Evolutionary conservation across 2,888 invertebrate species (phyloP).

Genomic region (Ellobium chinense): DNA sequence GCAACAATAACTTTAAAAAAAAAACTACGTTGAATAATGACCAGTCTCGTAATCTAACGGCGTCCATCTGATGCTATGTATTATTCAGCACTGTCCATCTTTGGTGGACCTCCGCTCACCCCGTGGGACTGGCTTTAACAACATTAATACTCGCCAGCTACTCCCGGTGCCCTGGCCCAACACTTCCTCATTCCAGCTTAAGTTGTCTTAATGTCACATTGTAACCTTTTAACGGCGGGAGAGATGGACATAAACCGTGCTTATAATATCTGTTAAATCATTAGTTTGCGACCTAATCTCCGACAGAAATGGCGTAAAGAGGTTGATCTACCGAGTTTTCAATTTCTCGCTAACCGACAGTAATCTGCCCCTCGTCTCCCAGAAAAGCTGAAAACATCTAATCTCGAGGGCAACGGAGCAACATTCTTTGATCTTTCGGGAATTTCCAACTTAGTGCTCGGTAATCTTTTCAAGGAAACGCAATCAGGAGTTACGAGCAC

Average conservation of each 20-base stretch:
- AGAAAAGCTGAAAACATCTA: not conserved
- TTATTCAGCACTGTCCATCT: slow-evolving; percentile 40
- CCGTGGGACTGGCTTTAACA: slow-evolving; percentile 21
- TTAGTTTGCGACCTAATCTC: slow-evolving; percentile 7
- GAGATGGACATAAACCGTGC: slow-evolving; percentile 11
- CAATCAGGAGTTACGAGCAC: no score
- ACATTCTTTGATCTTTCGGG: slow-evolving; percentile 17
- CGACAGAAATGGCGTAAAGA: slow-evolving; percentile 5
- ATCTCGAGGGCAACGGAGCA: slow-evolving; percentile 13
- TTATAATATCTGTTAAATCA: slow-evolving; percentile 15
- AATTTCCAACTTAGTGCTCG: not conserved
- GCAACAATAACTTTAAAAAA: no score
- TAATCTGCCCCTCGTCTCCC: slow-evolving; percentile 7
- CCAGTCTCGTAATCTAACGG: slow-evolving; percentile 1
- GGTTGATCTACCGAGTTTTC: slow-evolving; percentile 22
- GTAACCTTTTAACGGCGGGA: slow-evolving; percentile 4
- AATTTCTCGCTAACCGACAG: slow-evolving; percentile 1
- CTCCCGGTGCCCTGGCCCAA: not conserved
- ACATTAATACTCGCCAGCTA: slow-evolving; percentile 18
- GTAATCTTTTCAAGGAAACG: slow-evolving; percentile 6
- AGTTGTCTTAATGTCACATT: not conserved
- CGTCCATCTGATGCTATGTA: slow-evolving; percentile 13
- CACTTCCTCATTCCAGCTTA: not conserved
- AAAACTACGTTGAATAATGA: not conserved
- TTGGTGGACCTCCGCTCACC: not conserved